Evolutionary conservation across 2,113 vertebrate species (phyloP), one percentile per base, ranked within the genome.

Genomic region (Sorex fumeus): DNA sequence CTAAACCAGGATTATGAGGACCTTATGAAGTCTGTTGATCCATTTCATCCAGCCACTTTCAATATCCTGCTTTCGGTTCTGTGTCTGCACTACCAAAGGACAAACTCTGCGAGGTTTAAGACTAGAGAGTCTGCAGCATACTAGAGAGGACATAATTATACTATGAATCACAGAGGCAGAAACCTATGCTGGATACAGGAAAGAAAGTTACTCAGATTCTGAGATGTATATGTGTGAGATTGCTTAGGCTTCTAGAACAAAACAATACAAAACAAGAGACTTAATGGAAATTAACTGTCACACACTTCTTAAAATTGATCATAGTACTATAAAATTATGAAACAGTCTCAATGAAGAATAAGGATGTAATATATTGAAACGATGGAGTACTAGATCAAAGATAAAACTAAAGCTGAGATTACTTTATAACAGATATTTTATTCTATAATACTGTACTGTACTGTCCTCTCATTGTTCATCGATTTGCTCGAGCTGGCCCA

Each of bases 61-160:
- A 70, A 45, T 43, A 27, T 69, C 21, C 47, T 21, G 5, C 34
- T 45, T 40, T 6, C 64, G 3, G 7, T 66, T 27, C 40, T 72
- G 25, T 40, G 32, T 71, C 25, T 47, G 4, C 2, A 19, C 0
- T 1, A 66, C 19, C 30, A 15, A 21, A 13, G 64, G 27, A 27
- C 69, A 45, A 16, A 36, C 21, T 78, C 3, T 19, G n/a, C 28
- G 57, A 0, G 4, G n/a, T 0, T 0, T 45, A 8, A n/a, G 34
- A 0, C 0, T 43, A 13, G 27, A 57, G 13, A 0, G 0, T 2
- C 19, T 62, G 15, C 25, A 28, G 9, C 0, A 0, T 57, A 10
- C 7, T 15, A 53, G 28, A 53, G 21, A 40, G 8, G 11, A 67
- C 1, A 5, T 18, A 2, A 1, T 36, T n/a, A 2, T 15, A 19